Base-by-base conservation (phyloP, 2,113 vertebrate genomes). In the Dissostichus mawsoni region DNA sequence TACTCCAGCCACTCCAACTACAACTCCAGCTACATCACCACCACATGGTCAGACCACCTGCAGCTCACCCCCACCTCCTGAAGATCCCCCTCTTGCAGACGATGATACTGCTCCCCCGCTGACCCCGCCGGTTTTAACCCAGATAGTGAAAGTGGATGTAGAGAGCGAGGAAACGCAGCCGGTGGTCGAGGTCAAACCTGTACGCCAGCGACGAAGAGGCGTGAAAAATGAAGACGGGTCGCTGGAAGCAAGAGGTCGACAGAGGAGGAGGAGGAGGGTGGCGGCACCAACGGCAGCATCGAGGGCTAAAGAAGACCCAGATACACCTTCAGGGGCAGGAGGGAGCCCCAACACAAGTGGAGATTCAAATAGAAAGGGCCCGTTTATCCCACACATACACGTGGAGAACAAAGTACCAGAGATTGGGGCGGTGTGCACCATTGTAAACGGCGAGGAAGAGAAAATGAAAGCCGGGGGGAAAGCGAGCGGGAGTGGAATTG, bases 381-480 rank as follows among this genome's bases (percentile, higher is more conserved):
- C 88, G 33, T 99, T 99, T 89, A 95, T 97, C 80, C 98, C 98
- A n/a, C 98, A 99, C 44, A 97, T 99, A 75, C 98, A 98, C 0
- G 97, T 99, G 69, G 97, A 99, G 71, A 98, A 97, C 82, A 99
- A 98, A 90, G 93, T 97, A 70, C 96, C 97, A 68, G 96, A 98
- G 71, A 95, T 96, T 0, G 97, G 97, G 74, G 97, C 97, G 11
- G 96, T 99, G 69, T 99, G 98, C 90, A 97, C 97, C 77, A 98
- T 99, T 81, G 96, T 99, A 76, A 99, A 99, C 4, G 97, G 96
- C 0, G 97, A 99, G 76, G 97, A 99, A 78, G 98, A 99, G 69
- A 95, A 94, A 84, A 91, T 89, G 83, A 94, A 92, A 89, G 89
- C 80, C 0, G 91, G 53, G 75, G 92, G 85, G 58, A 93, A 94